Conservation (phyloP, 2,888 invertebrate species). For the Zhengitettix transpicula region DNA sequence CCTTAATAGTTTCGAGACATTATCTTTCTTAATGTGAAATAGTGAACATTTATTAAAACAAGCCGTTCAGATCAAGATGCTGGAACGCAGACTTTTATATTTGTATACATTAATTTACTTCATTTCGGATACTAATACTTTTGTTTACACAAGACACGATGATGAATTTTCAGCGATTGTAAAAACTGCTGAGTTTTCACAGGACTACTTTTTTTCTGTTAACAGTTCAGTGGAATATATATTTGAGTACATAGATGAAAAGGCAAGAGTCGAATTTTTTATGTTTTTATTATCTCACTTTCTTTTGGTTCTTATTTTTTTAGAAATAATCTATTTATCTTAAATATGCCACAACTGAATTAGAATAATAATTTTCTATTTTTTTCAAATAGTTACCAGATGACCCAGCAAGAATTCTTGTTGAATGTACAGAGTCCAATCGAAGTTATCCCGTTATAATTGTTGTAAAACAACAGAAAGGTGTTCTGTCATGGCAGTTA, state of each 20-base stretch:
- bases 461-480: constrained; percentile 55
- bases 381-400: constrained; percentile 2
- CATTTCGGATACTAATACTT: no score
- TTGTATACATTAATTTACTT: no score
- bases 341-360: neutral
- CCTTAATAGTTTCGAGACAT: no score
- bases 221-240: constrained; percentile 32
- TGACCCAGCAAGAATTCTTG: constrained; percentile 14
- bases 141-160: no score
- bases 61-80: no score
- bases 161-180: no score
- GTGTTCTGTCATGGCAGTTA: constrained; percentile 63
- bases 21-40: no score
- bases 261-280: constrained; percentile 15
- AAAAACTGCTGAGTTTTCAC: no score
- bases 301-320: neutral
- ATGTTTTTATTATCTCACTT: neutral
- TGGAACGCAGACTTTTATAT: no score
- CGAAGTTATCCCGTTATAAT: constrained; percentile 47
- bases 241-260: constrained; percentile 29
- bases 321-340: no score
- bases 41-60: no score
- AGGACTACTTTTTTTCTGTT: constrained; percentile 15
- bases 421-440: constrained; percentile 29
- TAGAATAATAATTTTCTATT: neutral